phyloP scores from a whole-genome alignment of 2,888 invertebrate genomes.

The Atethmia centrago region DNA sequence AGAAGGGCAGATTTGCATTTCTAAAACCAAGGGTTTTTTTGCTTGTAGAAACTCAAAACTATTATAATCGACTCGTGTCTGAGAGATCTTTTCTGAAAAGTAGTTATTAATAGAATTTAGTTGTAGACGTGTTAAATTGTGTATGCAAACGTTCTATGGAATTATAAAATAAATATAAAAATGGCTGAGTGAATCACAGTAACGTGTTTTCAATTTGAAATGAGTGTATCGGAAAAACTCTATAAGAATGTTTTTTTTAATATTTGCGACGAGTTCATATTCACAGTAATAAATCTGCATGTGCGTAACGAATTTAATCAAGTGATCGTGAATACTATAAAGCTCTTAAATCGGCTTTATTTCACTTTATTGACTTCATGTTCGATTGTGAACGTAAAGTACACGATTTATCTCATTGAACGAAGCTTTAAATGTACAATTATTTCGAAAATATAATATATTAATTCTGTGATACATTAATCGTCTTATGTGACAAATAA shows the following conservation, averaged over 20 bases:
- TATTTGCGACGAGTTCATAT: background rate
- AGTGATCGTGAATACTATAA: slow-evolving; percentile 17
- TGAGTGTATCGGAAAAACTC: background rate
- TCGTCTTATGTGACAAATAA: slow-evolving; percentile 17
- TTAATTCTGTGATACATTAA: slow-evolving; percentile 25
- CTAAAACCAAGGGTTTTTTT: background rate
- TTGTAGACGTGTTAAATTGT: background rate
- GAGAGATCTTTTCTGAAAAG: background rate
- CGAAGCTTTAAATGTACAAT: slow-evolving; percentile 22
- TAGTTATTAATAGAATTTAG: background rate
- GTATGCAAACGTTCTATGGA: background rate
- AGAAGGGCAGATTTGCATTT: background rate
- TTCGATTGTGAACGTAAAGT: slow-evolving; percentile 25
- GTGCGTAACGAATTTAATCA: slow-evolving; percentile 24
- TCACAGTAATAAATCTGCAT: slow-evolving; percentile 5
- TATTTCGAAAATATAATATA: slow-evolving; percentile 31
- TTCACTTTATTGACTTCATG: slow-evolving; percentile 30
- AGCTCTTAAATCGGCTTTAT: slow-evolving; percentile 45
- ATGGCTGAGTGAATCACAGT: background rate
- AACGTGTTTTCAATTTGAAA: slow-evolving; percentile 12
- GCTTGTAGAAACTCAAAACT: background rate
- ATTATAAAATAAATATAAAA: background rate
- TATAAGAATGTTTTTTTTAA: background rate
- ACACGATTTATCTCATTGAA: slow-evolving; percentile 37
- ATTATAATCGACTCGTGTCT: background rate